phyloP scores from a whole-genome alignment of 2,113 vertebrate genomes.

The Notarius lentiginosus region DNA sequence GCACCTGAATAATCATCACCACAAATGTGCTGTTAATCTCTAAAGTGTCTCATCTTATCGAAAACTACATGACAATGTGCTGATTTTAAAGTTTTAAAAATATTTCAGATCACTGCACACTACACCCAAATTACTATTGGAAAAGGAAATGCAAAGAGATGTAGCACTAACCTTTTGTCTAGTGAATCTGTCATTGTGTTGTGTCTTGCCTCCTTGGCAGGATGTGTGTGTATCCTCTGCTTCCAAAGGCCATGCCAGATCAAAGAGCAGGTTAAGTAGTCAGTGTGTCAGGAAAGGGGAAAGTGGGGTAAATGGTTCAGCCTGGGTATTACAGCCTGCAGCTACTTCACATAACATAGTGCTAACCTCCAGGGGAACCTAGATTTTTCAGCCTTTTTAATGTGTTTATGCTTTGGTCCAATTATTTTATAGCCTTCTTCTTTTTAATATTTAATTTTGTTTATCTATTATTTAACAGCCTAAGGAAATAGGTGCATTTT shows the following conservation, averaged over 20 bases:
- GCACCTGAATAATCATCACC: neutral
- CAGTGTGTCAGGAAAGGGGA: conserved; percentile 36
- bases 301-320: conserved; percentile 42
- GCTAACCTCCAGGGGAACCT: neutral
- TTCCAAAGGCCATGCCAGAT: conserved; percentile 27
- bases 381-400: neutral
- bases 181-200: conserved; percentile 8
- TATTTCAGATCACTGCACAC: neutral
- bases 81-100: neutral
- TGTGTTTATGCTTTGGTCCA: neutral
- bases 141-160: conserved; percentile 21
- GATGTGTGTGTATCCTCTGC: conserved; percentile 40
- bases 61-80: neutral
- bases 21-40: neutral
- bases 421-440: neutral
- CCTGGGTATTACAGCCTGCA: conserved; percentile 30
- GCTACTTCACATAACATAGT: conserved; percentile 22
- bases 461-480: neutral
- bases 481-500: neutral
- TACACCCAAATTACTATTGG: neutral
- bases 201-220: conserved; percentile 5
- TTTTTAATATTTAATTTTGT: neutral
- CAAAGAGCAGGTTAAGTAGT: conserved; percentile 43
- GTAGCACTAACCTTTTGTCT: conserved; percentile 12
- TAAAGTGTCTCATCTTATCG: neutral